Evolutionary conservation across 1,140 invertebrate genomes (phyloP), one percentile per base, ranked within the genome.

Genomic region (Polyergus mexicanus): DNA sequence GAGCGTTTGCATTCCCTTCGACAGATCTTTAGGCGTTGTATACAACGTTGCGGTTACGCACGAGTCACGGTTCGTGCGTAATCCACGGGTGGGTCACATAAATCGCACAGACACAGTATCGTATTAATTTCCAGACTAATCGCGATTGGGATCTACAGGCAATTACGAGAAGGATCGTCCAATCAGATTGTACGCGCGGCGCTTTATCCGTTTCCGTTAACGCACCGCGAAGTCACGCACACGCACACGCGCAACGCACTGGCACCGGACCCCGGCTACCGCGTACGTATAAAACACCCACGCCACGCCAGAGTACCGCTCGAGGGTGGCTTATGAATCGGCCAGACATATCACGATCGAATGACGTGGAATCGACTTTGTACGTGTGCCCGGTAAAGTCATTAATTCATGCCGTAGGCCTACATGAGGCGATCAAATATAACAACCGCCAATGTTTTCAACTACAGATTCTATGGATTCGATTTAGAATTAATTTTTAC

Each of bases 121-220:
- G 92, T 94, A 93, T 93, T 93, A 93, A 93, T 93, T 93, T 94
- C 91, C 93, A 89, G 90, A 88, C 90, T 93, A 94, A 94, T 94
- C 93, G 91, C 91, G 93, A 94, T 94, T 92, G 92, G 89, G 92
- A 94, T 94, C 93, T 94, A 93, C 93, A 93, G 91, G 93, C 93
- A 94, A 94, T 94, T 94, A 94, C 93, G 92, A 92, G 91, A 87
- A 92, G 91, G 89, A 90, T 92, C 90, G 91, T 89, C 92, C 91
- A 92, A 93, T 93, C 92, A 92, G 92, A 93, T 94, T 90, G 91
- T 87, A 88, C 89, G 87, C 72, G 84, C 86, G 90, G 84, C 89
- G 93, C 92, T 92, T 91, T 92, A 86, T 90, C 85, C 90, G 92
- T 90, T 93, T 93, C 92, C 93, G 93, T 92, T 93, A 93, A 92